Evolutionary conservation across 2,113 vertebrate species (phyloP).

Genomic region (Saimiri boliviensis): DNA sequence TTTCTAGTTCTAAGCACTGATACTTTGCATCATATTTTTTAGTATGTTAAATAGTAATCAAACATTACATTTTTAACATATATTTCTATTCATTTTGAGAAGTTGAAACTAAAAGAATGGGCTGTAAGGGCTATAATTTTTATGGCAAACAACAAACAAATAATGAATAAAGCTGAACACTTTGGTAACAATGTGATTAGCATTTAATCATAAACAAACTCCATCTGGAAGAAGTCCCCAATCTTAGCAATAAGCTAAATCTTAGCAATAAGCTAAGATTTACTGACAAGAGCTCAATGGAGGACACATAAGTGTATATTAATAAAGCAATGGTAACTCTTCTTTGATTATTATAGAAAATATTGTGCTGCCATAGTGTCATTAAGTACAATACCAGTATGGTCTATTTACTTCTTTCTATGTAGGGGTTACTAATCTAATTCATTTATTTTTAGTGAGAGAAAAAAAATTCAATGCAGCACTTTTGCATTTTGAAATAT

Average conservation of each 20-base stretch:
- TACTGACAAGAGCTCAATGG: neutral
- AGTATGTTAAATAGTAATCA: constrained; percentile 19
- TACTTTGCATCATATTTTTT: neutral
- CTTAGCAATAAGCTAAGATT: neutral
- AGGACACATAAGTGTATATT: neutral
- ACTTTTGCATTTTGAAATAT: constrained; percentile 17
- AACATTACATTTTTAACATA: neutral
- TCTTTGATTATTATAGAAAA: neutral
- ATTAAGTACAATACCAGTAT: neutral
- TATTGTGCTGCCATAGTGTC: neutral
- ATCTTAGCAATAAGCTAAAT: neutral
- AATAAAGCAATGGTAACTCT: neutral
- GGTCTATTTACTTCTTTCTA: neutral
- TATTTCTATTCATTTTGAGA: constrained; percentile 29
- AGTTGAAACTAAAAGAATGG: neutral
- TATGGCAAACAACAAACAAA: neutral
- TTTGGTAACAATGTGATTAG: neutral
- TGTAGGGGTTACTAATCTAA: neutral
- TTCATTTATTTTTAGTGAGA: neutral
- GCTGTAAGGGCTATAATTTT: neutral
- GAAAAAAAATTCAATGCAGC: neutral
- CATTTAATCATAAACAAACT: constrained; percentile 1
- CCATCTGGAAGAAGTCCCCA: neutral
- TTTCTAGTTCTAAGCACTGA: neutral
- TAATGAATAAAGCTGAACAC: neutral